Percentiles rank a stretch among this genome's conserved stretches.
Conservation (phyloP, 2,888 invertebrate species). For the Antitype chi region DNA sequence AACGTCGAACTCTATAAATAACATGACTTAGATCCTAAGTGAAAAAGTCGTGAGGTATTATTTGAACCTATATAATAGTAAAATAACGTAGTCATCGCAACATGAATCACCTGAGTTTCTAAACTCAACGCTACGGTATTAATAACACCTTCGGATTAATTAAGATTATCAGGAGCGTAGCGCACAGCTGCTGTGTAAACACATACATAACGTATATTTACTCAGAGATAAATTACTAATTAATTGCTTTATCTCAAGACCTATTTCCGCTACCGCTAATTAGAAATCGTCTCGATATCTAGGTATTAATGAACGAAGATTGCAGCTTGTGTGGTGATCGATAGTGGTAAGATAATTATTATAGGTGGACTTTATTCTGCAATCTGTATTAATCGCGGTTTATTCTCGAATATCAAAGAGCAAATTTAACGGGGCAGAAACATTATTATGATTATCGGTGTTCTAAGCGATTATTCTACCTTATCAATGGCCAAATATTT, state of each 20-base stretch:
- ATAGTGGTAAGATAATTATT: slow-evolving; percentile 1
- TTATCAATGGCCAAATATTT: too few species aligned
- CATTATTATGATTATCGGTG: neutral
- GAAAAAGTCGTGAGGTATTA: neutral
- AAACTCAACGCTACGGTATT: neutral
- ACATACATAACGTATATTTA: slow-evolving; percentile 21
- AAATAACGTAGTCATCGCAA: neutral
- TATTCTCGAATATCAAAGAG: neutral
- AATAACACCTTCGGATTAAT: slow-evolving; percentile 24
- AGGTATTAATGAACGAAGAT: slow-evolving; percentile 26
- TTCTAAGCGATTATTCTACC: neutral
- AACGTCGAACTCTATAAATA: too few species aligned
- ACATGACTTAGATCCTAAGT: neutral
- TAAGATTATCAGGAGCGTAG: slow-evolving; percentile 27
- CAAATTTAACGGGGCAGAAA: neutral
- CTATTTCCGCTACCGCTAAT: slow-evolving; percentile 23
- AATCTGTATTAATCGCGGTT: slow-evolving; percentile 17
- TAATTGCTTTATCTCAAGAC: slow-evolving; percentile 30
- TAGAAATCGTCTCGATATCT: neutral
- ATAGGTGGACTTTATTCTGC: slow-evolving; percentile 18
- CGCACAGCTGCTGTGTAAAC: slow-evolving; percentile 22
- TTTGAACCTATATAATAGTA: too few species aligned
- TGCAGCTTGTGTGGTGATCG: neutral
- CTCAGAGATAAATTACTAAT: slow-evolving; percentile 3
- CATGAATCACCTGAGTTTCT: neutral